phyloP scores from a whole-genome alignment of 2,797 vertebrate species.

The Phrynocephalus guinanensis region DNA sequence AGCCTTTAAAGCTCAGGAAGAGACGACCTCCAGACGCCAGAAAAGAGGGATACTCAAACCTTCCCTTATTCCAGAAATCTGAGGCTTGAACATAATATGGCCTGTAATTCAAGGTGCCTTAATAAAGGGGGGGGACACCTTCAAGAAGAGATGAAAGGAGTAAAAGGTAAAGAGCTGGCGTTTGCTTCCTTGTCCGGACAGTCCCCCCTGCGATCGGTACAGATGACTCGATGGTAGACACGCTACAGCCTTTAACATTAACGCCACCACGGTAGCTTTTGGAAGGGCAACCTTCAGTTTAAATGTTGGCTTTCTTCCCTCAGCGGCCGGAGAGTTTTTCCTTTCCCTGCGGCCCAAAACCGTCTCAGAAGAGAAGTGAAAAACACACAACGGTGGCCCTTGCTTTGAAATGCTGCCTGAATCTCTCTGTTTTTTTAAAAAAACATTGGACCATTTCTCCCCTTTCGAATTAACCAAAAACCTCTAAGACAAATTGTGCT shows the following conservation, averaged over 20 bases:
- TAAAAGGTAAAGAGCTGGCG: too few species aligned
- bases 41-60: conserved; percentile 19
- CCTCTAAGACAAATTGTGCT: too few species aligned
- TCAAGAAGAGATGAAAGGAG: not conserved
- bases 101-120: not conserved
- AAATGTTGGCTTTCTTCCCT: too few species aligned
- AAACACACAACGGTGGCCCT: not conserved
- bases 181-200: too few species aligned
- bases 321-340: not conserved
- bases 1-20: not conserved
- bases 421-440: not conserved
- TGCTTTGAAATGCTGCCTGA: not conserved
- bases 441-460: not conserved
- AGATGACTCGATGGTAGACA: not conserved
- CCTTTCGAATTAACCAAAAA: not conserved
- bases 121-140: not conserved
- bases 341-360: not conserved
- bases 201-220: not conserved
- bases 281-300: too few species aligned
- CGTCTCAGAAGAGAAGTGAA: not conserved
- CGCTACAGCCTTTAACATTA: too few species aligned
- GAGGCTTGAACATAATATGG: too few species aligned
- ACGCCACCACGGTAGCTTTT: not conserved
- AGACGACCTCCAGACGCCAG: too few species aligned
- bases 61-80: not conserved